Evolutionary conservation across 2,797 vertebrate genomes (phyloP).

Genomic region (Craterocephalus amniculus): DNA sequence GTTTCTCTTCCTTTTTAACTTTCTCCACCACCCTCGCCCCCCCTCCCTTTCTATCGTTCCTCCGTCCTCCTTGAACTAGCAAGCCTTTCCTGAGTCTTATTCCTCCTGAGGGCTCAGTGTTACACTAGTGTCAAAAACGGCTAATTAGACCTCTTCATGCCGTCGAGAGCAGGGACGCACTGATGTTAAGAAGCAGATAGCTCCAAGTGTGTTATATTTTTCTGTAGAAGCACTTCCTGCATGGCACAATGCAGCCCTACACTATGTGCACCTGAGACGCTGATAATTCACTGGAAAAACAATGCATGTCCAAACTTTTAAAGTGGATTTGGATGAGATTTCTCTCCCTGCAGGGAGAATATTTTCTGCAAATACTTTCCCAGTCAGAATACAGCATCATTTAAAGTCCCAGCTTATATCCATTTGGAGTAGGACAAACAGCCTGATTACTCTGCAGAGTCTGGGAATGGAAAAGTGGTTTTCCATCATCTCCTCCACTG

Average conservation of each 20-base stretch:
- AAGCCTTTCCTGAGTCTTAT: constrained; percentile 66
- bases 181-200: constrained; percentile 73
- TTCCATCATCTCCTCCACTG: constrained; percentile 12
- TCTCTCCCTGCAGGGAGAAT: constrained; percentile 2
- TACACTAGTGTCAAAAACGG: constrained; percentile 81
- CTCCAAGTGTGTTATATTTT: constrained; percentile 57
- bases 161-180: constrained; percentile 57
- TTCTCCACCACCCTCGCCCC: constrained; percentile 25
- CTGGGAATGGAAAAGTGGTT: constrained; percentile 12
- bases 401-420: constrained; percentile 19
- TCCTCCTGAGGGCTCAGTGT: constrained; percentile 76
- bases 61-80: constrained; percentile 76
- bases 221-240: constrained; percentile 21
- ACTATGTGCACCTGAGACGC: constrained; percentile 4
- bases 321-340: constrained; percentile 6
- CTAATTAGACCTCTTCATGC: constrained; percentile 82
- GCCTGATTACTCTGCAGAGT: constrained; percentile 16
- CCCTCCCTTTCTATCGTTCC: constrained; percentile 55
- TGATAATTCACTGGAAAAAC: constrained; percentile 20
- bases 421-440: constrained; percentile 3
- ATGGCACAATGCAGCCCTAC: constrained; percentile 28
- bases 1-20: constrained; percentile 51
- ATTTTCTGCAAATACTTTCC: neutral
- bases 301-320: constrained; percentile 1
- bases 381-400: constrained; percentile 7